A percentile compares a stretch with the other conserved stretches of the same genome.
Evolutionary conservation across 64 coral and sea anemone genomes (phyloP).

Genomic region (Astreopora myriophthalma): DNA sequence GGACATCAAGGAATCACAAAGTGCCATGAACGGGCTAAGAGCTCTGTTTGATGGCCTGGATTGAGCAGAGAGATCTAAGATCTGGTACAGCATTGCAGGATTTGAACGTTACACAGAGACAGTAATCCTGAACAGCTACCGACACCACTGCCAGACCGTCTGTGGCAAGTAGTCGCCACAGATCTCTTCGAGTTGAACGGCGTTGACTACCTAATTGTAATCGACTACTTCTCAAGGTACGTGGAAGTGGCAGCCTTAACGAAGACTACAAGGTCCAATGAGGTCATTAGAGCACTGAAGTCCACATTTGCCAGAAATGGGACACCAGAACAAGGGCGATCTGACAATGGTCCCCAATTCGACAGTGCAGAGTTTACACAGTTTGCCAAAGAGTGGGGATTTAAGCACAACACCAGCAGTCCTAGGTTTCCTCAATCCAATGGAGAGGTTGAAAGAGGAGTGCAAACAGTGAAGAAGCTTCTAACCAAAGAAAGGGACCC

Average conservation of each 20-base stretch:
- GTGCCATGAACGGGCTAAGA: neutral
- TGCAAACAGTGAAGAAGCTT: neutral
- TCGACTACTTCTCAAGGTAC: constrained; percentile 32
- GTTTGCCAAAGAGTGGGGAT: neutral
- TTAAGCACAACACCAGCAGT: neutral
- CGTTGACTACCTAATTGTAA: neutral
- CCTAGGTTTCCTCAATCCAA: neutral
- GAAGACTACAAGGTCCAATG: neutral
- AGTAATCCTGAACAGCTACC: neutral
- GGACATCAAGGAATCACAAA: constrained; percentile 24
- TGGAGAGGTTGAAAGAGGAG: neutral
- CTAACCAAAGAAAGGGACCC: neutral
- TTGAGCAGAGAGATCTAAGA: neutral
- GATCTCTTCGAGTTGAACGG: neutral
- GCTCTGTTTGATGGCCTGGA: constrained; percentile 5
- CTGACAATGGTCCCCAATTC: neutral
- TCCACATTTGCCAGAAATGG: neutral
- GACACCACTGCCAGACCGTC: neutral
- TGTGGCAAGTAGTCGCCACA: neutral
- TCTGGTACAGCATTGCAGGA: neutral
- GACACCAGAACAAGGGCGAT: neutral
- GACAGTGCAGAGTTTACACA: neutral
- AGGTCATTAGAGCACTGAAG: neutral
- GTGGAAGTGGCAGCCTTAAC: neutral
- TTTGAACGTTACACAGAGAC: neutral